phyloP scores from a whole-genome alignment of 2,888 invertebrate genomes.

The Zhengitettix transpicula region DNA sequence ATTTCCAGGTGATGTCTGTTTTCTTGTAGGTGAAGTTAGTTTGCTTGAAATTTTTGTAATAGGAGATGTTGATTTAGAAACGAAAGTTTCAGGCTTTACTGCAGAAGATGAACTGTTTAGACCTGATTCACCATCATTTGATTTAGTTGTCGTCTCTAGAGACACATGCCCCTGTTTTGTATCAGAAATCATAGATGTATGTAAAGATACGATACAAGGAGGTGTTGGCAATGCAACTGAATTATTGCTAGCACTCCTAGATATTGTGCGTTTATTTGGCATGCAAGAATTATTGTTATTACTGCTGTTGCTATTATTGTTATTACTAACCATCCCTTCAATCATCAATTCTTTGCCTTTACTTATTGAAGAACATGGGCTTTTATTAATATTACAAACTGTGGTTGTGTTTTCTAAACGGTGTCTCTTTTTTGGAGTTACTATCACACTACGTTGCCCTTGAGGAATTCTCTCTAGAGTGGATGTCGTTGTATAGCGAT shows the following conservation, averaged over 20 bases:
- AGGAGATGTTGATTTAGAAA: too few relatives aligned
- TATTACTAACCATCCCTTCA: slow-evolving; percentile 15
- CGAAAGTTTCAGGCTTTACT: too few relatives aligned
- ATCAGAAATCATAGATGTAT: not conserved
- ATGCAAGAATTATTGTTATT: slow-evolving; percentile 26
- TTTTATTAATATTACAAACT: not conserved
- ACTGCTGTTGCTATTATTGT: slow-evolving; percentile 21
- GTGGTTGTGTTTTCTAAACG: slow-evolving; percentile 32
- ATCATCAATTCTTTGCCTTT: slow-evolving; percentile 18
- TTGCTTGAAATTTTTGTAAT: too few relatives aligned
- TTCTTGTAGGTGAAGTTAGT: too few relatives aligned
- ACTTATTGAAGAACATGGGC: slow-evolving; percentile 24
- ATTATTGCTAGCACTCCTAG: slow-evolving; percentile 38
- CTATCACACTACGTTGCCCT: slow-evolving; percentile 20
- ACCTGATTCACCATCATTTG: too few relatives aligned
- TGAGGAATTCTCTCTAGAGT: slow-evolving; percentile 15
- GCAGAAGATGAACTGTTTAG: too few relatives aligned
- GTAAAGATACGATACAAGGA: not conserved
- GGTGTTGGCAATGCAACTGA: slow-evolving; percentile 29
- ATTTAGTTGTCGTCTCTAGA: too few relatives aligned
- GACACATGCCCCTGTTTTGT: too few relatives aligned
- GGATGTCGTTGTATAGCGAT: slow-evolving; percentile 24
- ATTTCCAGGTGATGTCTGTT: too few relatives aligned
- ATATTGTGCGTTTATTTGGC: slow-evolving; percentile 28
- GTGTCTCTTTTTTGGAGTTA: slow-evolving; percentile 60